Evolutionary conservation across 2,797 vertebrate species (phyloP).

Genomic region (Acipenser transmontanus): DNA sequence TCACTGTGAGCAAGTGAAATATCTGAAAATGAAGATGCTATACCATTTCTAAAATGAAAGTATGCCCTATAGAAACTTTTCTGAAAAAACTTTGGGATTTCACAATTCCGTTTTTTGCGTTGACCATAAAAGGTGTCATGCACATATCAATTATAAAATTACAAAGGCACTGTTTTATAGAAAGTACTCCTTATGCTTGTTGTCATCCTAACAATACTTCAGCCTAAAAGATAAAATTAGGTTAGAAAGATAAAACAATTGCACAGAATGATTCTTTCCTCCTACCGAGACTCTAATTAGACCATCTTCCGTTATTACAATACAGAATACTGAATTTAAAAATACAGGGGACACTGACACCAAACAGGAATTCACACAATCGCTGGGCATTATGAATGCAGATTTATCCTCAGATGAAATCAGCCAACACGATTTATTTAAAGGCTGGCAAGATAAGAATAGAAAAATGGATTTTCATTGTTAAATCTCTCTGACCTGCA

Average conservation of each 20-base stretch:
- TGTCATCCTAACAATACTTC: constrained; percentile 34
- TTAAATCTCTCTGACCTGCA: constrained; percentile 28
- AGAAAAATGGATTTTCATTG: constrained; percentile 28
- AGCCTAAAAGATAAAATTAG: constrained; percentile 44
- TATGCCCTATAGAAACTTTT: no score
- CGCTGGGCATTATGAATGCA: constrained; percentile 36
- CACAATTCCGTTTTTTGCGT: no score
- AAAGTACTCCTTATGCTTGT: constrained; percentile 16
- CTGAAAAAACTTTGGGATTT: no score
- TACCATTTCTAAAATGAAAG: no score
- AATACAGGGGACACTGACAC: constrained; percentile 36
- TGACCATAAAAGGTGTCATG: no score
- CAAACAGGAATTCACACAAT: constrained; percentile 37
- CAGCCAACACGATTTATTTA: constrained; percentile 27
- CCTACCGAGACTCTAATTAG: constrained; percentile 53
- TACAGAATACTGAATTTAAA: constrained; percentile 30
- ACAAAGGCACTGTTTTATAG: constrained; percentile 8
- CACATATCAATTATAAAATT: background rate
- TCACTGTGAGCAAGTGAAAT: no score
- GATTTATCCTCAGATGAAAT: constrained; percentile 39
- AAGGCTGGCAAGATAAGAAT: constrained; percentile 21
- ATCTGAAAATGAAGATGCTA: no score
- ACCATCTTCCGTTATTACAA: constrained; percentile 56
- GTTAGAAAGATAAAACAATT: constrained; percentile 52
- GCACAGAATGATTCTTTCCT: constrained; percentile 32